Evolutionary conservation across 2,797 vertebrate species (phyloP), one percentile per base, ranked within the genome.

Genomic region (Oryzias dopingdopingensis): DNA sequence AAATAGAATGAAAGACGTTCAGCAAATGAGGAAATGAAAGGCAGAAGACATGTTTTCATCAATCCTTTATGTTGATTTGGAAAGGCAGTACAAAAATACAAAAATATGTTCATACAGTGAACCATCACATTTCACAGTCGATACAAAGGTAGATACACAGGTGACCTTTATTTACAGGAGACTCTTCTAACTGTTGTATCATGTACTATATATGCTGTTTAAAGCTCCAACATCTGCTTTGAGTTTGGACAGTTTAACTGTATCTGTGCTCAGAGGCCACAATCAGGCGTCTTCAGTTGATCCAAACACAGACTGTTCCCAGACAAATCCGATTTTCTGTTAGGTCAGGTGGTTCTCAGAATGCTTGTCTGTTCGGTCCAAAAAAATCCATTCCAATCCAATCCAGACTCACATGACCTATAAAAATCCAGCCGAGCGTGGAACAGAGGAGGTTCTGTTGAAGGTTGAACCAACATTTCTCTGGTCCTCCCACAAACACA

Each of bases 51-150:
- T 52, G 13, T 6, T 45, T 47, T 62, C 76, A 72, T 76, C 83
- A 77, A 76, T 79, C 66, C 65, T 91, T 93, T 92, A 91, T 91
- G 82, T 79, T 79, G 77, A 84, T 84, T 86, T 84, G 66, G 85
- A 89, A 86, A 71, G 67, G 73, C 79, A 89, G 86, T 91, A 90
- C 76, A 90, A 92, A 90, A 91, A 92, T 93, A 92, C 84, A 92
- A 91, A 92, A 92, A 91, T 91, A 92, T 81, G 80, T 82, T 70
- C 82, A 84, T 85, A 82, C 79, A 88, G 85, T 86, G 77, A 74
- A 85, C 83, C 80, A 77, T 82, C 49, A 82, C 70, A 82, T 81
- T 88, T 91, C 86, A 93, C 92, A 93, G 90, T 91, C 90, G 72
- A 81, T 85, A 89, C 81, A 88, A 70, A 81, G 66, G 72, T 80